These are phyloP conservation scores for Hipparchia semele DNA, from an alignment of 2,888 invertebrate genomes.

Conservation along the genomic window DNA sequence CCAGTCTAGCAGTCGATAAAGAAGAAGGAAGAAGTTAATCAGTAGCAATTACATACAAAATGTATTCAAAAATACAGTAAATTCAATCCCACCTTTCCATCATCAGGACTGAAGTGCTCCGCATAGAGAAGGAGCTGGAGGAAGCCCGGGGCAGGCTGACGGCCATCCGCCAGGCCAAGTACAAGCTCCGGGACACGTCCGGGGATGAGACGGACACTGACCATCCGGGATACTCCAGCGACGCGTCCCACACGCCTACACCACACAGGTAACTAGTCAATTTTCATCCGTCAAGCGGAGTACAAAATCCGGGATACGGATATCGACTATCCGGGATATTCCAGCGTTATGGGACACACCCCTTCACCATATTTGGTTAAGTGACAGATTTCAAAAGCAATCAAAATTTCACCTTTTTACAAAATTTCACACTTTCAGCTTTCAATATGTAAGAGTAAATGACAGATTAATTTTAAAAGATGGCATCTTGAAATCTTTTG, in stretches of 20 bases:
- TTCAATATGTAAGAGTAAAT: too few species aligned
- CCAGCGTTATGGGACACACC: slow-evolving; percentile 40
- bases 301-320: slow-evolving; percentile 91
- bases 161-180: slow-evolving; percentile 96
- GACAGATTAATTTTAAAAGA: too few species aligned
- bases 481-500: too few species aligned
- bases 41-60: neutral
- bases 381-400: too few species aligned
- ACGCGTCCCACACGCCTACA: slow-evolving; percentile 28
- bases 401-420: too few species aligned
- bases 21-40: too few species aligned
- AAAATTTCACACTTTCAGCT: too few species aligned
- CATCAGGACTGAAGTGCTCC: slow-evolving; percentile 90
- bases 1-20: too few species aligned
- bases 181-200: slow-evolving; percentile 87
- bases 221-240: slow-evolving; percentile 52
- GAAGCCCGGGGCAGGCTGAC: slow-evolving; percentile 95
- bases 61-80: neutral
- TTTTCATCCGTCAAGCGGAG: slow-evolving; percentile 93
- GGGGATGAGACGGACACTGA: slow-evolving; percentile 87
- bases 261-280: slow-evolving; percentile 28
- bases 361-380: neutral
- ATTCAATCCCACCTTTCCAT: too few species aligned
- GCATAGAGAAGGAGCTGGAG: slow-evolving; percentile 96
- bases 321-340: slow-evolving; percentile 66